Conservation (phyloP, 2,888 invertebrate species). For the Callyntrura guangdongensis region DNA sequence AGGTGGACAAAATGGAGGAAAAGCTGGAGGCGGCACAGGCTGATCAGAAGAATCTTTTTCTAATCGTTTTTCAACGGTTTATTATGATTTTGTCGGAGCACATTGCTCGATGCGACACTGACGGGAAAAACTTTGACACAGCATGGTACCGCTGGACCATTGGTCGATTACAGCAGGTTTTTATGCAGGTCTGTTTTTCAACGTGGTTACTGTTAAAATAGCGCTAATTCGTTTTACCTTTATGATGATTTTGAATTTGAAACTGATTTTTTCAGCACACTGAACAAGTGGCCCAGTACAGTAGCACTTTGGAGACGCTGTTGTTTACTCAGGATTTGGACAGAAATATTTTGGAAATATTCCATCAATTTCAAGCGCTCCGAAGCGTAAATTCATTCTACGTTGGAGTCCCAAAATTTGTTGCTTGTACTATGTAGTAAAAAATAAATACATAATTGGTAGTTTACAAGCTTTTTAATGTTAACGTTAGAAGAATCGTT, state of each 20-base stretch:
- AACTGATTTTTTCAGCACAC: slow-evolving; percentile 91
- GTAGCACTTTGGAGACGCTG: slow-evolving; percentile 96
- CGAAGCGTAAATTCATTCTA: slow-evolving; percentile 85
- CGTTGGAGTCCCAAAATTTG: too few species aligned
- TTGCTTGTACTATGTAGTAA: too few species aligned
- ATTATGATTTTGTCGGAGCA: slow-evolving; percentile 99
- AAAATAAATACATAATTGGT: too few species aligned
- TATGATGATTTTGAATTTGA: not conserved
- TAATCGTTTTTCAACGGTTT: slow-evolving; percentile 99
- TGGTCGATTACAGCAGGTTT: slow-evolving; percentile 97
- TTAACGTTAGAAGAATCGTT: too few species aligned
- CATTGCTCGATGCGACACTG: slow-evolving; percentile 96
- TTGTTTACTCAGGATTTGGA: slow-evolving; percentile 99
- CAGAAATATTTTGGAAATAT: slow-evolving; percentile 97
- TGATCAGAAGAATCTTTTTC: slow-evolving; percentile 98
- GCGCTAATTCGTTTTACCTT: not conserved
- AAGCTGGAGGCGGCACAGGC: slow-evolving; percentile 97
- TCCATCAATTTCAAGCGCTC: slow-evolving; percentile 98
- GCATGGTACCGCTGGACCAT: slow-evolving; percentile 99
- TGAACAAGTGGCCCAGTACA: slow-evolving; percentile 98
- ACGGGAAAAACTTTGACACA: slow-evolving; percentile 96
- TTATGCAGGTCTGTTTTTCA: slow-evolving; percentile 90
- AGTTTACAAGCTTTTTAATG: too few species aligned
- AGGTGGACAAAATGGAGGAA: slow-evolving; percentile 98
- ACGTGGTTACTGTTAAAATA: too few species aligned